Percentiles rank a stretch among this genome's conserved stretches.
These are phyloP conservation scores for Drosophila nigritarsus DNA, from an alignment of 2,888 invertebrate genomes.

Conservation along the genomic window DNA sequence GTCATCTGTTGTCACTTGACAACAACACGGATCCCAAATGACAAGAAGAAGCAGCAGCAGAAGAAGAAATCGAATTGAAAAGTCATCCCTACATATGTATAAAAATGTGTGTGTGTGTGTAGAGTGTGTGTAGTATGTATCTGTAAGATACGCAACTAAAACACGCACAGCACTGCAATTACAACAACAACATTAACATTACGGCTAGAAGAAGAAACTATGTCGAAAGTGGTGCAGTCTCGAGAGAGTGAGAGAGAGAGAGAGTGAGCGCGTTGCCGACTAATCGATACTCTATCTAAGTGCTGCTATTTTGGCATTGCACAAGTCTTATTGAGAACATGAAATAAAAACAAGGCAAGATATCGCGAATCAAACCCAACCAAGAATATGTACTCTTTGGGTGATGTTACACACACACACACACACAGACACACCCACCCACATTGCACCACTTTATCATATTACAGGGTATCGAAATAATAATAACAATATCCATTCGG, in stretches of 20 bases:
- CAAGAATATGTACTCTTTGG: neutral
- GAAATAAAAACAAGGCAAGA: neutral
- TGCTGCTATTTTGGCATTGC: neutral
- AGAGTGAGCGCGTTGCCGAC: neutral
- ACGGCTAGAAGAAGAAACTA: neutral
- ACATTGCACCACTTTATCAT: neutral
- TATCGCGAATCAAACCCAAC: neutral
- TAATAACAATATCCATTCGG: constrained; percentile 11
- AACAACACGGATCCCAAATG: constrained; percentile 31
- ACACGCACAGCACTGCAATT: constrained; percentile 32
- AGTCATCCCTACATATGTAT: constrained; percentile 12
- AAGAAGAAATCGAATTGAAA: constrained; percentile 26
- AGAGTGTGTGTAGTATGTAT: constrained; percentile 9
- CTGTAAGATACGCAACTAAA: constrained; percentile 29
- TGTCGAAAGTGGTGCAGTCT: constrained; percentile 2
- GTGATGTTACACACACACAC: neutral
- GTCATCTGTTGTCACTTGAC: constrained; percentile 54
- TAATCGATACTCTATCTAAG: neutral
- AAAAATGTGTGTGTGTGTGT: neutral
- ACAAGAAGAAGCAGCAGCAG: constrained; percentile 5
- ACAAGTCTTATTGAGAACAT: neutral
- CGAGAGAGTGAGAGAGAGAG: neutral
- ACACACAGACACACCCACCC: neutral
- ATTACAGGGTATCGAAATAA: constrained; percentile 17
- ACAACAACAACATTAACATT: constrained; percentile 18